Percentiles rank a stretch among this genome's conserved stretches.
These are phyloP conservation scores for Enteromius paludinosus DNA, from an alignment of 2,797 vertebrate genomes.

Conservation along the genomic window DNA sequence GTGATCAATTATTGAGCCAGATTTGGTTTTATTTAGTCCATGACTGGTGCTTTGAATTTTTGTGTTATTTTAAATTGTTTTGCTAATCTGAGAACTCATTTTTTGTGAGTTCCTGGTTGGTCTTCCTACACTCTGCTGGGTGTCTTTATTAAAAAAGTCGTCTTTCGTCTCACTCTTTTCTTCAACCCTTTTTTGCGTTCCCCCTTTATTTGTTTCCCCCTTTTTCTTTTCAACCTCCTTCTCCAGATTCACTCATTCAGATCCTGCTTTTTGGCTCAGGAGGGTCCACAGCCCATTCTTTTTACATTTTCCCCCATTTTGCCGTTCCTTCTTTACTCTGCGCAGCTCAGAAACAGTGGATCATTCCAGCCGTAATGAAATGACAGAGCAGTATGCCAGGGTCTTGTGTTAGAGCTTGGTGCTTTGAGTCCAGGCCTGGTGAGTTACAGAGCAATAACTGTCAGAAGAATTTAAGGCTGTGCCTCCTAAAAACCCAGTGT, in stretches of 20 bases:
- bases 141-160: slow-evolving; percentile 23
- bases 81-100: neutral
- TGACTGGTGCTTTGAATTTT: neutral
- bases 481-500: slow-evolving; percentile 7
- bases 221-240: slow-evolving; percentile 4
- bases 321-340: neutral
- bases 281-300: neutral
- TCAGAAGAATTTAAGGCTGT: slow-evolving; percentile 28
- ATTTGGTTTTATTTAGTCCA: neutral
- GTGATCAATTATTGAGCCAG: neutral
- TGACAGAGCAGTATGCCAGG: neutral
- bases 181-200: neutral
- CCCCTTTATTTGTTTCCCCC: neutral
- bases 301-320: neutral
- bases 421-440: neutral
- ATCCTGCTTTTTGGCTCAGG: slow-evolving; percentile 9
- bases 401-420: neutral
- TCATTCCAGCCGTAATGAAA: neutral
- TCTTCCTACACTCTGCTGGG: slow-evolving; percentile 8
- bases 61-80: neutral
- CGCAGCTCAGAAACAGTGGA: neutral
- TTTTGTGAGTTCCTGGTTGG: neutral
- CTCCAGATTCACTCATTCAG: slow-evolving; percentile 5
- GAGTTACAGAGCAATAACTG: slow-evolving; percentile 28
- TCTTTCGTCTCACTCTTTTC: neutral